Evolutionary conservation across 2,888 invertebrate genomes (phyloP).

Genomic region (Phengaris arion): DNA sequence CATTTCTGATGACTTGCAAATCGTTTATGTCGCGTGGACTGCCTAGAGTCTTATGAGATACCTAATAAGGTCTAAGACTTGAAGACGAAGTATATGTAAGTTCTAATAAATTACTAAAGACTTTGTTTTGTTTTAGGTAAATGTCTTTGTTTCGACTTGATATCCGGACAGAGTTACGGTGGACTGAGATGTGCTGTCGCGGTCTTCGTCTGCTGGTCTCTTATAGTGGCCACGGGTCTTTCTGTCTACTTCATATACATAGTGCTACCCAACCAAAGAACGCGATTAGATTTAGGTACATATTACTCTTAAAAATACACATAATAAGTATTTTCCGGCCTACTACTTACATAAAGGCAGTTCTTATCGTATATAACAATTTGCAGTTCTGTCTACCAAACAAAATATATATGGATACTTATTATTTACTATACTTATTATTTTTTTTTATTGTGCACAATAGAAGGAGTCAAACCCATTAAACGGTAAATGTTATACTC

Average conservation of each 20-base stretch:
- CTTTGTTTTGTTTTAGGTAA: constrained; percentile 54
- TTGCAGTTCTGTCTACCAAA: background rate
- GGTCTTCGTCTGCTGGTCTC: constrained; percentile 70
- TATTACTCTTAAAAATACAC: background rate
- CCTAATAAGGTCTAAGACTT: too few species aligned
- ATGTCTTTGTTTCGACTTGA: constrained; percentile 63
- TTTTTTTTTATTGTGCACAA: too few species aligned
- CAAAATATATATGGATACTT: background rate
- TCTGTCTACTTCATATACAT: constrained; percentile 55
- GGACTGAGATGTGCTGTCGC: constrained; percentile 67
- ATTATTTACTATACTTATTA: background rate
- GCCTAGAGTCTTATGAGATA: too few species aligned
- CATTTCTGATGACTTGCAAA: too few species aligned
- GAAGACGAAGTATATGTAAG: too few species aligned
- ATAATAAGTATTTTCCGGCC: background rate
- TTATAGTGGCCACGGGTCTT: constrained; percentile 58
- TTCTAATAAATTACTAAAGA: background rate
- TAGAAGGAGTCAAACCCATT: too few species aligned
- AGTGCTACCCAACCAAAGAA: constrained; percentile 46
- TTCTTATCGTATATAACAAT: background rate
- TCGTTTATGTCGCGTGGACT: too few species aligned
- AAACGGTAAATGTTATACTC: too few species aligned
- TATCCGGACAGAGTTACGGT: constrained; percentile 31
- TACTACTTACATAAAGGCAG: background rate
- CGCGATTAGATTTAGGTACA: constrained; percentile 62